Conservation (phyloP, 2,797 vertebrate species). For the Chelon auratus region DNA sequence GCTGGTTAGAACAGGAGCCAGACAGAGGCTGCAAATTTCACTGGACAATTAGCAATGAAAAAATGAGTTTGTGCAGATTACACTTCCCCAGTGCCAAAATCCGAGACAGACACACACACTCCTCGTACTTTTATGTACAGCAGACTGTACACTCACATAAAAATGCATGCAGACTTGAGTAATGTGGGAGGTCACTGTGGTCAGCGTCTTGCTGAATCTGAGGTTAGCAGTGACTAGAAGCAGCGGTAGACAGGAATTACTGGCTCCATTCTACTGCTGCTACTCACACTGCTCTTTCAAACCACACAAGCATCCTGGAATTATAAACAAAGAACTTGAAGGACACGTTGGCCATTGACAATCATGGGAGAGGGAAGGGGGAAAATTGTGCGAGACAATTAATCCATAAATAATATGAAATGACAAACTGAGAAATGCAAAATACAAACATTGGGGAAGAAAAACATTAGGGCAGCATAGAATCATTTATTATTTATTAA, state of each 20-base stretch:
- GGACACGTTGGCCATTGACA: conserved; percentile 13
- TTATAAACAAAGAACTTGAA: conserved; percentile 38
- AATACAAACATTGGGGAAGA: neutral
- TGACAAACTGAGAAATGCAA: neutral
- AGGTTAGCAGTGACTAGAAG: conserved; percentile 70
- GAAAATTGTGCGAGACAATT: neutral
- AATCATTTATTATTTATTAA: neutral
- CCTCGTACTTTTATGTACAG: neutral
- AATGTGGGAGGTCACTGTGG: conserved; percentile 71
- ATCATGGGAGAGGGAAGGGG: neutral
- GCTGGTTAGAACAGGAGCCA: too few species aligned
- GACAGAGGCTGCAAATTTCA: neutral
- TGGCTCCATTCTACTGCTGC: conserved; percentile 52
- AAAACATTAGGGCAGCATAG: neutral
- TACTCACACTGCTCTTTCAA: conserved; percentile 51
- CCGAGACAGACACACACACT: conserved; percentile 1
- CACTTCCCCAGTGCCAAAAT: conserved; percentile 5
- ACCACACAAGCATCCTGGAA: conserved; percentile 50
- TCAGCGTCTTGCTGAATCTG: conserved; percentile 64
- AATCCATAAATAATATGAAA: conserved; percentile 3
- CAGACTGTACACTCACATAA: conserved; percentile 31
- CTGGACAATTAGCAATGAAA: neutral
- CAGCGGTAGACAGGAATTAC: conserved; percentile 64
- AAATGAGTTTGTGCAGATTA: conserved; percentile 5
- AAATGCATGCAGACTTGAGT: conserved; percentile 40